Evolutionary conservation across 1,140 invertebrate species (phyloP).

Genomic region (Pseudomyrmex concolor): DNA sequence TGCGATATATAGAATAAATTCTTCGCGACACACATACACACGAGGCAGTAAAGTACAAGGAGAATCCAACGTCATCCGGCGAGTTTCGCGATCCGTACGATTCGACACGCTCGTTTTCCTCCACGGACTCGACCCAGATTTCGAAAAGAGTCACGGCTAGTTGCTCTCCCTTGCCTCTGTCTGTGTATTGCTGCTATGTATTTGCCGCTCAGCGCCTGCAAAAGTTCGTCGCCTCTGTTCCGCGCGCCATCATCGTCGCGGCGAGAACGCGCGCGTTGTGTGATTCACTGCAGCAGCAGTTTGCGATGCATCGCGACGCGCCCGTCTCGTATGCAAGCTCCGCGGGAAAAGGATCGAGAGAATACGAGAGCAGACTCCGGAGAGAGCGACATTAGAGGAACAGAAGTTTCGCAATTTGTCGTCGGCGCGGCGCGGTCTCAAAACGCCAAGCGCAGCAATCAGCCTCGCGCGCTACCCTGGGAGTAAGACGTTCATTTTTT

Average conservation of each 20-base stretch:
- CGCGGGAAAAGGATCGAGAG: too few species aligned
- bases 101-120: constrained; percentile 65
- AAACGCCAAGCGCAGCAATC: constrained; percentile 79
- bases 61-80: constrained; percentile 5
- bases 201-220: background rate
- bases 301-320: background rate
- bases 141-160: constrained; percentile 59
- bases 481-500: constrained; percentile 58
- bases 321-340: background rate
- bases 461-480: constrained; percentile 66
- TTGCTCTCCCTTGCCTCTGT: background rate
- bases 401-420: constrained; percentile 80
- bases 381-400: constrained; percentile 52
- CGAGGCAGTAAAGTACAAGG: background rate
- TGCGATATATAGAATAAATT: background rate
- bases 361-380: background rate
- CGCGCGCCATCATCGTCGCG: background rate
- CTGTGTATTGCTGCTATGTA: background rate
- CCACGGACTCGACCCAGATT: constrained; percentile 49
- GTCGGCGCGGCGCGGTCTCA: constrained; percentile 60
- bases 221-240: background rate
- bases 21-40: background rate
- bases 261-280: constrained; percentile 6
- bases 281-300: background rate
- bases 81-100: constrained; percentile 18